Conservation (phyloP, 2,888 invertebrate genomes). For the Aspidapion aeneum region DNA sequence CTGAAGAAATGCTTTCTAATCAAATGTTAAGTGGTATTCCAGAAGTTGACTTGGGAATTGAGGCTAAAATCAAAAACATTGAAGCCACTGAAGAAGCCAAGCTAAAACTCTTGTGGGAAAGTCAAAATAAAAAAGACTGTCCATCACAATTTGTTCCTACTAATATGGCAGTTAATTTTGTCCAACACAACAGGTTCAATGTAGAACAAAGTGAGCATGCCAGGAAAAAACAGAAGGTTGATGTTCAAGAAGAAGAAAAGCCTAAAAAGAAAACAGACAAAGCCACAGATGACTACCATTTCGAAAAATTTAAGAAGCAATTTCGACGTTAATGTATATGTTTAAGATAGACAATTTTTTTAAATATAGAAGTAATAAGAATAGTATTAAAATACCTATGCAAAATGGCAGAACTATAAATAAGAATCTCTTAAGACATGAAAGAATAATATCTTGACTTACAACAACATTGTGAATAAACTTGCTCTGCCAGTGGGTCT, state of each 20-base stretch:
- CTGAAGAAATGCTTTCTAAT: slow-evolving; percentile 99
- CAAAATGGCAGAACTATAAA: too few species aligned
- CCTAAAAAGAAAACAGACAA: slow-evolving; percentile 79
- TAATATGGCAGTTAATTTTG: slow-evolving; percentile 98
- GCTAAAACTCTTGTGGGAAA: slow-evolving; percentile 83
- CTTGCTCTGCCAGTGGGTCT: too few species aligned
- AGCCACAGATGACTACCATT: slow-evolving; percentile 96
- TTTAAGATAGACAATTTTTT: too few species aligned
- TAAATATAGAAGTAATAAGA: too few species aligned
- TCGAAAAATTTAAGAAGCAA: slow-evolving; percentile 95
- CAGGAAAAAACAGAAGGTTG: slow-evolving; percentile 58
- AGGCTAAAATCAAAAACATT: slow-evolving; percentile 97
- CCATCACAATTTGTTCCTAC: slow-evolving; percentile 96
- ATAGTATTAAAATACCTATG: too few species aligned
- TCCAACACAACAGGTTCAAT: slow-evolving; percentile 95
- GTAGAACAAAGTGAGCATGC: slow-evolving; percentile 68
- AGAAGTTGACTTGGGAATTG: slow-evolving; percentile 98
- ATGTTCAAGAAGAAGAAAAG: slow-evolving; percentile 53
- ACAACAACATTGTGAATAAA: too few species aligned
- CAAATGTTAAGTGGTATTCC: slow-evolving; percentile 99
- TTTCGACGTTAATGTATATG: slow-evolving; percentile 80
- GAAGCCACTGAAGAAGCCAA: slow-evolving; percentile 99
- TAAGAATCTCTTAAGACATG: too few species aligned
- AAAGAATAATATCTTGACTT: too few species aligned
- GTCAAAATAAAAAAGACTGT: slow-evolving; percentile 86